Evolutionary conservation across 2,113 vertebrate species (phyloP), one percentile per base, ranked within the genome.

Genomic region (Scytalopus superciliaris): DNA sequence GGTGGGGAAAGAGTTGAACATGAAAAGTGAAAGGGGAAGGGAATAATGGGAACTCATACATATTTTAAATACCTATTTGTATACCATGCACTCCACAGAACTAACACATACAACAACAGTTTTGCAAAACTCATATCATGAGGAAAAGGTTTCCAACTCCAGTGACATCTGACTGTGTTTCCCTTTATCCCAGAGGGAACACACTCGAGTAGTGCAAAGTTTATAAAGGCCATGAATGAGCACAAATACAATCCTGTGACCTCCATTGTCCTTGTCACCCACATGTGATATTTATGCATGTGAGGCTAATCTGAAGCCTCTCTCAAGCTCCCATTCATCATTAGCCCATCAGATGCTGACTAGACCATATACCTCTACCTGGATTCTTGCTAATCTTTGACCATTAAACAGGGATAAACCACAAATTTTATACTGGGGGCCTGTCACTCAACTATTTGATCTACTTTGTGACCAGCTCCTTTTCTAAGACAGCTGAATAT

Each of bases 271-370:
- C 96, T 96, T 95, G 94, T 96, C 96, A 93, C 88, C 35, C 74
- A 81, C 75, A 40, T 75, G 92, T 42, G 93, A 95, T 97, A 96
- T 96, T 97, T 97, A 96, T 97, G 96, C 96, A 86, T 8, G 79
- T 63, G 69, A 97, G 57, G 76, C 83, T 90, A 66, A 94, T 94
- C 80, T 89, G 85, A 94, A 96, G 76, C 96, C 80, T 90, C 94
- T 93, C 90, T 95, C 69, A 84, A 92, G 62, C 60, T 90, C 93
- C 87, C 96, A 96, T 97, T 93, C 94, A 96, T 96, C 94, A 96
- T 72, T 75, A 95, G 90, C 92, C 85, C 88, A 94, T 97, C 94
- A 96, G 86, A 90, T 92, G 76, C 94, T 94, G 88, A 93, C 96
- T 82, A 57, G 53, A 69, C 35, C 69, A 91, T 97, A 95, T 96